A percentile compares a stretch with the other conserved stretches of the same genome.
These are phyloP conservation scores for Nannobrachium achirus DNA, from an alignment of 2,113 vertebrate genomes.

Conservation along the genomic window DNA sequence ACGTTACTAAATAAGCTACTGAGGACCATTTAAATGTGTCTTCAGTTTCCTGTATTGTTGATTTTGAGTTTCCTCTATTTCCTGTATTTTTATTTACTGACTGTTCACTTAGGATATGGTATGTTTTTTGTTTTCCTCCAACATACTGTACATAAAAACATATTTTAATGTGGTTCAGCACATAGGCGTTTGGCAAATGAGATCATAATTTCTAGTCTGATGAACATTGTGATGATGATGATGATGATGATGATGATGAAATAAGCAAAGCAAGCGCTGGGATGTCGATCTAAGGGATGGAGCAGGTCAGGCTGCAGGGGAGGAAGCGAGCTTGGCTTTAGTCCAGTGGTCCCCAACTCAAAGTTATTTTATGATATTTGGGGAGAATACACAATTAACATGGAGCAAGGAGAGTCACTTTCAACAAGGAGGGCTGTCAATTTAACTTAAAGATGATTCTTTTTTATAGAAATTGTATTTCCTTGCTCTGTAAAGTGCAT, in stretches of 20 bases:
- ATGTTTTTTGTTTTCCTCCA: background rate
- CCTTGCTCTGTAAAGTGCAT: too few species aligned
- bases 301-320: slow-evolving; percentile 42
- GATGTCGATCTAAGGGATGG: slow-evolving; percentile 21
- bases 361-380: background rate
- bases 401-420: too few species aligned
- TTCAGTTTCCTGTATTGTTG: too few species aligned
- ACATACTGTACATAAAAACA: background rate
- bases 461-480: slow-evolving; percentile 1
- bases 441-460: background rate
- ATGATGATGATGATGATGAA: slow-evolving; percentile 27
- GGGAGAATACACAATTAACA: too few species aligned
- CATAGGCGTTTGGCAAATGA: background rate
- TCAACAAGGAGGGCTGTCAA: too few species aligned
- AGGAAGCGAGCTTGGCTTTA: slow-evolving; percentile 20
- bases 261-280: slow-evolving; percentile 39
- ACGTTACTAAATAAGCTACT: background rate
- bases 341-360: slow-evolving; percentile 49
- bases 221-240: background rate
- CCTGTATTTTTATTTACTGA: too few species aligned
- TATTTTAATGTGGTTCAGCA: background rate
- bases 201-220: background rate
- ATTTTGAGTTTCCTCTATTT: too few species aligned
- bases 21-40: too few species aligned
- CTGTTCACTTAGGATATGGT: too few species aligned